Evolutionary conservation across 2,113 vertebrate genomes (phyloP), one percentile per base, ranked within the genome.

Genomic region (Pelmatolapia mariae): DNA sequence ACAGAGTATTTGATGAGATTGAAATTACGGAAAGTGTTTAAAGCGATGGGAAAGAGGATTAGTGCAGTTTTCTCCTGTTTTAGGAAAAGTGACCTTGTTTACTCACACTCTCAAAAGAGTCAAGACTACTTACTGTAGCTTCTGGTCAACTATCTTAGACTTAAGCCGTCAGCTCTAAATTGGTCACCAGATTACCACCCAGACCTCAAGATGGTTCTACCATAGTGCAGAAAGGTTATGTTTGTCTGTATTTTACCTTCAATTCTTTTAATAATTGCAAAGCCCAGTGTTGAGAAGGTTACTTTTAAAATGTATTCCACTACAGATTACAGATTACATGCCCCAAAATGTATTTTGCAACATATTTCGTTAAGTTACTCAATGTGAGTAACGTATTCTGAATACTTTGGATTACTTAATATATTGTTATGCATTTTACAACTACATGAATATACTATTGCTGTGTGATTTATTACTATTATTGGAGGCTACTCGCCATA

Each of bases 1-100:
- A 83, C 26, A 76, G 66, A 31, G 29, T 18, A 47, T 86, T 90
- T 79, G 63, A 89, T 89, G 83, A 63, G 24, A 85, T 36, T 91
- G 29, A 86, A 94, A 94, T 89, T 80, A 88, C 83, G 71, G 63
- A 84, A 91, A 93, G 87, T 83, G 85, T 85, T 87, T 40, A 87
- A 83, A 87, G 79, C 38, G 3, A 16, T 79, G 22, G 80, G 43
- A 83, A 87, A 89, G 83, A 90, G 88, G 89, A 94, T 92, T 86
- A 89, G 45, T 53, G 57, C 38, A 40, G 36, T 87, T 85, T 85
- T 76, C 50, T 45, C 36, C 79, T 38, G 36, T 89, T 90, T 80
- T 31, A 29, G 81, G 81, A 47, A 86, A 83, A 85, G 52, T 81
- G 87, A 91, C 85, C 80, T 93, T 83, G 82, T 88, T 87, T 87